phyloP scores from a whole-genome alignment of 2,888 invertebrate genomes.

The Myopa testacea region DNA sequence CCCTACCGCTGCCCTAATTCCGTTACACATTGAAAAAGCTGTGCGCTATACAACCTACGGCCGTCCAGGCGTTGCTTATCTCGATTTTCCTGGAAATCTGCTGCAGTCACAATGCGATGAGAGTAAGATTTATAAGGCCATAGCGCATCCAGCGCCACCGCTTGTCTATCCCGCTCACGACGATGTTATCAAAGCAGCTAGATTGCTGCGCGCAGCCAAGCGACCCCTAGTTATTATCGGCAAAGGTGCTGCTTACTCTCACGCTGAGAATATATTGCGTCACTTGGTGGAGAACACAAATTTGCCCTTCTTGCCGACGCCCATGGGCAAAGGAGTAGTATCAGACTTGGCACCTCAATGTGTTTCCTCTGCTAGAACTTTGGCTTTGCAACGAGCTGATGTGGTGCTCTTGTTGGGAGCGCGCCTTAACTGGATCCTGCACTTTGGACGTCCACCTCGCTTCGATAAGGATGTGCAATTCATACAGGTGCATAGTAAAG shows the following conservation, averaged over 20 bases:
- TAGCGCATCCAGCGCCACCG: slow-evolving; percentile 70
- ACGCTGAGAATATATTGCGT: slow-evolving; percentile 79
- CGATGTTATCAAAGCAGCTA: slow-evolving; percentile 78
- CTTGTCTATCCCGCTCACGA: slow-evolving; percentile 80
- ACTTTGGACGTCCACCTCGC: slow-evolving; percentile 91
- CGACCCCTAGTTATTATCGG: slow-evolving; percentile 92
- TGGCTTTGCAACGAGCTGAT: slow-evolving; percentile 88
- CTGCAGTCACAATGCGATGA: slow-evolving; percentile 70
- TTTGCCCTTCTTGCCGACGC: slow-evolving; percentile 92
- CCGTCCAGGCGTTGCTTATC: slow-evolving; percentile 88
- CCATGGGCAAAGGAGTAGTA: slow-evolving; percentile 92
- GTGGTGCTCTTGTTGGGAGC: slow-evolving; percentile 90
- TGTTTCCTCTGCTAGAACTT: slow-evolving; percentile 88
- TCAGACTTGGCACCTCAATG: slow-evolving; percentile 77
- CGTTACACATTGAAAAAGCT: slow-evolving; percentile 92
- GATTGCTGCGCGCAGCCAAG: slow-evolving; percentile 76
- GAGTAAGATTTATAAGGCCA: slow-evolving; percentile 62
- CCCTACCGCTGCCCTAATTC: slow-evolving; percentile 83
- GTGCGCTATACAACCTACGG: slow-evolving; percentile 86
- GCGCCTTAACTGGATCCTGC: slow-evolving; percentile 96
- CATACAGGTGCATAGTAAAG: slow-evolving; percentile 73
- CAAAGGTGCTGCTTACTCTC: slow-evolving; percentile 87
- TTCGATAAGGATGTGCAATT: slow-evolving; percentile 86
- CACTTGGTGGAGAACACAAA: slow-evolving; percentile 78
- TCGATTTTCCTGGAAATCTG: slow-evolving; percentile 92